Evolutionary conservation across 1,140 invertebrate genomes (phyloP), one percentile per base, ranked within the genome.

Genomic region (Xylocopa sonorina): DNA sequence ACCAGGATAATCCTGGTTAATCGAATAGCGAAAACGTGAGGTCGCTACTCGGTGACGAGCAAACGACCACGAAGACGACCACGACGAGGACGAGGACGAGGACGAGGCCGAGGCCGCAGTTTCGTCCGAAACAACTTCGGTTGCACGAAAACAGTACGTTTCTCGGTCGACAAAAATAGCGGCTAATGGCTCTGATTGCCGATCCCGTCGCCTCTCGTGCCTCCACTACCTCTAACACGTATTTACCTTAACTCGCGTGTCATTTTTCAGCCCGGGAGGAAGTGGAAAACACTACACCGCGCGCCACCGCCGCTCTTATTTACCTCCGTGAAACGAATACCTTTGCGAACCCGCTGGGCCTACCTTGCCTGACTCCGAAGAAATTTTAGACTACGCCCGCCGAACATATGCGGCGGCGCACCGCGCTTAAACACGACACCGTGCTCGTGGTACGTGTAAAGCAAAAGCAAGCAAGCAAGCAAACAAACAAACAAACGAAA

Each of bases 131-230:
- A 81, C 79, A 64, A 57, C 41, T 81, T 81, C 78, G 62, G 64
- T 60, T 46, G 62, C 41, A 73, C 66, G 64, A 82, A 79, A 82
- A 72, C 67, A 79, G 60, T 68, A 58, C 77, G 80, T 73, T 72
- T 82, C 76, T 58, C 60, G 67, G 48, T 60, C 74, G 77, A 82
- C 68, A 82, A 82, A 82, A 82, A 82, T 82, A 82, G 62, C 80
- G 60, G 76, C 80, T 79, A 82, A 82, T 82, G 80, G 78, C 63
- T 80, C 46, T 68, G 79, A 83, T 81, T 58, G 79, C 74, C 74
- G 80, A 81, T 83, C 73, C 55, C 66, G 46, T 50, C 78, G 41
- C 62, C 73, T 67, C 58, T n/a, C n/a, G n/a, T n/a, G 27, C 67
- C 14, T 60, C 29, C 9, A 41, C 38, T n/a, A n/a, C n/a, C n/a